Base-by-base conservation (phyloP, 2,888 invertebrate species). In the Xylophagus ater region DNA sequence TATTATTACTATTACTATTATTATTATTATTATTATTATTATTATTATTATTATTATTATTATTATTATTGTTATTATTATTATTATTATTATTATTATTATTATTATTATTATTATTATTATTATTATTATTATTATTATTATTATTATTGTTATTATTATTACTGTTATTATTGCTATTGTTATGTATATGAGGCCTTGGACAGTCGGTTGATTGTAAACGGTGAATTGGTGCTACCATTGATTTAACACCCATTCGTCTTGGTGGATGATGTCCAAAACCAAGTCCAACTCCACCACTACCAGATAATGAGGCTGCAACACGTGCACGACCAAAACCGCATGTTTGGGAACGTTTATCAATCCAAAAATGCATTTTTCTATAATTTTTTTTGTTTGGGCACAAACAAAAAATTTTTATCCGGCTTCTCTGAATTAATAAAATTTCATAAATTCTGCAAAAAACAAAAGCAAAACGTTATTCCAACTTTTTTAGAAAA, bases 321-420 rank as follows among this genome's bases (percentile, higher is more conserved):
- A 78, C 74, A 48, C 77, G 72, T 53, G 76, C 76, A 55, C 81
- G 73, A 56, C 81, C 80, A 58, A 80, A 81, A 53, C 79, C 78
- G 68, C 80, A 81, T 70, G 71, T 69, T 64, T 81, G 79, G 62
- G 80, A 78, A 57, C 81, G 78, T 67, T 84, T 84, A 65, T 83
- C 81, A 62, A 84, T 84, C 84, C 84, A 85, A 72, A 85, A 84
- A 81, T 85, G 84, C 84, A 84, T 85, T 21, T 31, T 42, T 21
- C n/a, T n/a, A n/a, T n/a, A n/a, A n/a, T n/a, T n/a, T n/a, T n/a
- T n/a, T n/a, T n/a, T n/a, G n/a, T n/a, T n/a, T n/a, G n/a, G n/a
- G n/a, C n/a, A n/a, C n/a, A n/a, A n/a, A n/a, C n/a, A n/a, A n/a
- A n/a, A n/a, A n/a, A n/a, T n/a, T n/a, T n/a, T n/a, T n/a, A n/a